Evolutionary conservation across 2,888 invertebrate species (phyloP).

Genomic region (Microplitis manilae): DNA sequence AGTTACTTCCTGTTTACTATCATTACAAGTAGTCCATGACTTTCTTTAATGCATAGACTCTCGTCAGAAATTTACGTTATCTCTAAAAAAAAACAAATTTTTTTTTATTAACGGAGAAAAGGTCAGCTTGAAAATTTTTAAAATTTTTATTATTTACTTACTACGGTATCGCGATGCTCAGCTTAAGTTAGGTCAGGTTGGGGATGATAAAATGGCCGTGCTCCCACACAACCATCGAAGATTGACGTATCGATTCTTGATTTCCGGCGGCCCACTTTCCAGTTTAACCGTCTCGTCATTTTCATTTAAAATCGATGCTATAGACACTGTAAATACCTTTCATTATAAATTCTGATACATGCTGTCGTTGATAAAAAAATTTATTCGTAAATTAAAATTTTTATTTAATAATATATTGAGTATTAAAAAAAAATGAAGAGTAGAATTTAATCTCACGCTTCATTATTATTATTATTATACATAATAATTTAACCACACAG

Average conservation of each 20-base stretch:
- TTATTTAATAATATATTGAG: too few relatives aligned
- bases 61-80: too few relatives aligned
- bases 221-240: constrained; percentile 38
- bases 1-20: neutral
- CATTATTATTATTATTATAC: neutral
- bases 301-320: constrained; percentile 21
- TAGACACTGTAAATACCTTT: too few relatives aligned
- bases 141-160: neutral
- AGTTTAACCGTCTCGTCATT: constrained; percentile 7
- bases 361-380: too few relatives aligned
- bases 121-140: neutral
- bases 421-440: neutral
- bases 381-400: too few relatives aligned
- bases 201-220: constrained; percentile 44
- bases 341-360: too few relatives aligned
- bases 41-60: neutral
- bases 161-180: too few relatives aligned
- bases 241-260: constrained; percentile 52
- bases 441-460: neutral
- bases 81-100: too few relatives aligned
- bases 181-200: constrained; percentile 46
- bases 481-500: neutral
- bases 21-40: neutral
- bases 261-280: constrained; percentile 49
- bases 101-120: too few relatives aligned